These are phyloP conservation scores for Perodicticus potto DNA, from an alignment of 2,797 vertebrate genomes.

Conservation along the genomic window DNA sequence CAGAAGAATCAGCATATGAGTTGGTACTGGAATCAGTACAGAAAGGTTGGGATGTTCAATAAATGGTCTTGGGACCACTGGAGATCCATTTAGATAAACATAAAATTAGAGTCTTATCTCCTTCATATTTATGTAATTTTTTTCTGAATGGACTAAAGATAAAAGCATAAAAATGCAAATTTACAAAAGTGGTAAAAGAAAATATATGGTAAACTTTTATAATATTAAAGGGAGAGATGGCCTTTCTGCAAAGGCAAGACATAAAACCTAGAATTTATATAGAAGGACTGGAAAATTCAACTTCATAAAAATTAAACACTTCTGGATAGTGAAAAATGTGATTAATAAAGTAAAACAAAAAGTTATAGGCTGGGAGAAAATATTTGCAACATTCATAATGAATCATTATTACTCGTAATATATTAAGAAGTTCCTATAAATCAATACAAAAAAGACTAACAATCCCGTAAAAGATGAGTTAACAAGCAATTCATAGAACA, in stretches of 20 bases:
- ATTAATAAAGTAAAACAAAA: conserved; percentile 47
- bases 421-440: conserved; percentile 35
- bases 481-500: background rate
- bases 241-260: background rate
- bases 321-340: conserved; percentile 11
- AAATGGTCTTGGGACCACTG: background rate
- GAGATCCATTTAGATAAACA: conserved; percentile 5
- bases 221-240: background rate
- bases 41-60: background rate
- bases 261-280: conserved; percentile 28
- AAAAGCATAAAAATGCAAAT: conserved; percentile 58
- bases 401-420: conserved; percentile 44
- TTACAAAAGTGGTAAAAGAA: conserved; percentile 40
- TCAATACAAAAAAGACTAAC: background rate
- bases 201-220: conserved; percentile 41
- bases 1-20: background rate
- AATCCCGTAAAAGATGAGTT: background rate
- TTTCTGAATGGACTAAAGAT: background rate
- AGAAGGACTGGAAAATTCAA: background rate
- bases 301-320: background rate
- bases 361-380: background rate
- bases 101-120: conserved; percentile 5
- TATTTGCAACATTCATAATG: background rate
- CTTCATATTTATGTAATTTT: background rate
- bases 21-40: background rate